Evolutionary conservation across 2,797 vertebrate genomes (phyloP).

Genomic region (Myoxocephalus aenaeus): DNA sequence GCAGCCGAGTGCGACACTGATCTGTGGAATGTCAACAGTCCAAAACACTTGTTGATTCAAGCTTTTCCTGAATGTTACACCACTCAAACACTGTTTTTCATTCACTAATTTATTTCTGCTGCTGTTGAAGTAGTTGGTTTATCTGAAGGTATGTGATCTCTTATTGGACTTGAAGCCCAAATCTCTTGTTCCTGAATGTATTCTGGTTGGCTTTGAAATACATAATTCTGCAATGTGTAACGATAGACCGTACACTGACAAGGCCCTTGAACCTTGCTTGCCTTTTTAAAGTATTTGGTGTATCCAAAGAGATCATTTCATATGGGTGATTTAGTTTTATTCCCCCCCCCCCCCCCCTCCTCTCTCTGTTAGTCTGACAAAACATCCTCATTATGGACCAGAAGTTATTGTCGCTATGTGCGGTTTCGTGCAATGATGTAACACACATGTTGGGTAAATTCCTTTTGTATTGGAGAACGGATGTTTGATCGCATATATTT

Average conservation of each 20-base stretch:
- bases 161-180: slow-evolving; percentile 48
- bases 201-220: slow-evolving; percentile 54
- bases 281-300: slow-evolving; percentile 73
- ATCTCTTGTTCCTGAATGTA: slow-evolving; percentile 74
- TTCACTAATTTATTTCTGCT: slow-evolving; percentile 41
- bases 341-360: too few species aligned
- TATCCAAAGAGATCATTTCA: slow-evolving; percentile 73
- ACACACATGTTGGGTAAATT: slow-evolving; percentile 32
- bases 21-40: slow-evolving; percentile 42
- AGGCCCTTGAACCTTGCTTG: slow-evolving; percentile 59
- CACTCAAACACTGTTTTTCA: slow-evolving; percentile 24
- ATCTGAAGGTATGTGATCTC: slow-evolving; percentile 36
- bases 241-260: slow-evolving; percentile 41
- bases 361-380: slow-evolving; percentile 6
- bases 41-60: slow-evolving; percentile 18
- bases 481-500: slow-evolving; percentile 30
- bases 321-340: background rate
- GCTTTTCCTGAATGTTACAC: slow-evolving; percentile 29
- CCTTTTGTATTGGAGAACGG: slow-evolving; percentile 18
- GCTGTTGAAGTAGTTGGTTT: slow-evolving; percentile 36
- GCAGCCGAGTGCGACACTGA: slow-evolving; percentile 47
- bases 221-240: slow-evolving; percentile 36
- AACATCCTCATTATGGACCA: slow-evolving; percentile 23
- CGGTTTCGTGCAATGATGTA: slow-evolving; percentile 35
- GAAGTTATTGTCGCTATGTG: slow-evolving; percentile 12